These are phyloP conservation scores for Dicerorhinus sumatrensis DNA, from an alignment of 2,113 vertebrate genomes.

Conservation along the genomic window DNA sequence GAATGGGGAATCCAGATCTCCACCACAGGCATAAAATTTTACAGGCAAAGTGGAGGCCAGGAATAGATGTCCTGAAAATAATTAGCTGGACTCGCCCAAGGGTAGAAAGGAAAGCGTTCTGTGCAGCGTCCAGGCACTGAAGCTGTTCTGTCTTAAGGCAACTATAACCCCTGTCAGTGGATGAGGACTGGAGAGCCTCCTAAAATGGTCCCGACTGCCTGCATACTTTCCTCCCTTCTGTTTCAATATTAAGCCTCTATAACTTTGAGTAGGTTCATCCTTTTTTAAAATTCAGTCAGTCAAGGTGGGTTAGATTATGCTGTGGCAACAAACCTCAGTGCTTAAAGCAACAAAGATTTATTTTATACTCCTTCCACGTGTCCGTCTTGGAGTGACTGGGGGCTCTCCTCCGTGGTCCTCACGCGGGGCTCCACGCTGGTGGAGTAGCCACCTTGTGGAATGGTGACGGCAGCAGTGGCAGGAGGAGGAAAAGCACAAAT, in stretches of 20 bases:
- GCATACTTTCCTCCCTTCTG: not conserved
- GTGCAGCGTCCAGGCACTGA: not conserved
- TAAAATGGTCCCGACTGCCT: accelerated
- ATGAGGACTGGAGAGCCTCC: not conserved
- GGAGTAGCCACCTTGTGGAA: not conserved
- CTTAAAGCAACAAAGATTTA: not conserved
- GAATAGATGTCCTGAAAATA: not conserved
- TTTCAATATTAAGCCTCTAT: not conserved
- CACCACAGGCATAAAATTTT: not conserved
- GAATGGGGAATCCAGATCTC: not conserved
- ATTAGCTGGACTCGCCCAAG: not conserved
- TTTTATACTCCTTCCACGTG: not conserved
- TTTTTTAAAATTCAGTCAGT: not conserved
- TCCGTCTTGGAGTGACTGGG: not conserved
- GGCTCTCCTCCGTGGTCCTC: not conserved
- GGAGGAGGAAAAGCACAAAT: not conserved
- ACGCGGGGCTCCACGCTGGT: not conserved
- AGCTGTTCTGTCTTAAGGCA: not conserved
- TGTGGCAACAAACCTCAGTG: not conserved
- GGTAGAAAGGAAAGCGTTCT: not conserved
- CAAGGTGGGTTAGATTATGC: not conserved
- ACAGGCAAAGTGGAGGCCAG: not conserved
- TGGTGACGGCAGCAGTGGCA: not conserved
- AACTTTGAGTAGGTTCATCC: not conserved
- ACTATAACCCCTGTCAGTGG: not conserved